A percentile compares a stretch with the other conserved stretches of the same genome.
These are phyloP conservation scores for Papilio xuthus DNA, from an alignment of 1,140 invertebrate species.

Conservation along the genomic window DNA sequence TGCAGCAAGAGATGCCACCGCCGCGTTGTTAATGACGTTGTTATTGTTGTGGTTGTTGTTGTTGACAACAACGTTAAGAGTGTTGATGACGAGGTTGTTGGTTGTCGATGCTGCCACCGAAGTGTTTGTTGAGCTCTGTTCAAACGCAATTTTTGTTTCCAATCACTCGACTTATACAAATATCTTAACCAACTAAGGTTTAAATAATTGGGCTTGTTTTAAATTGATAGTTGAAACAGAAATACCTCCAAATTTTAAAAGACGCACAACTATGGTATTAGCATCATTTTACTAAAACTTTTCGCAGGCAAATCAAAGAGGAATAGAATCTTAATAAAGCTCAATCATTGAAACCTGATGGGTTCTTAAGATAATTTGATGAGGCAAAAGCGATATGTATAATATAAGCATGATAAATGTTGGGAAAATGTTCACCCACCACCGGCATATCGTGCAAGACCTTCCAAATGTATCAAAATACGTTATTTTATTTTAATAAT, in stretches of 20 bases:
- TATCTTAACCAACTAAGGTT: neutral
- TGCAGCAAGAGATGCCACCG: slow-evolving; percentile 76
- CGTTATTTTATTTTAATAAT: neutral
- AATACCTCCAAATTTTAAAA: neutral
- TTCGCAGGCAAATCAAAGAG: too few relatives aligned
- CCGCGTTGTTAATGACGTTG: slow-evolving; percentile 80
- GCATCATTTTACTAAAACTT: neutral
- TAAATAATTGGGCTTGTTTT: slow-evolving; percentile 3
- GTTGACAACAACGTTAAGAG: slow-evolving; percentile 80
- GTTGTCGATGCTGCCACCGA: slow-evolving; percentile 79
- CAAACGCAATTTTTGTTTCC: slow-evolving; percentile 34
- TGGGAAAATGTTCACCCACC: neutral
- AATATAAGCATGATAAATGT: neutral
- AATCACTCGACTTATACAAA: neutral
- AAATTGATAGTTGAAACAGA: too few relatives aligned
- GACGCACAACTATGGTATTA: too few relatives aligned
- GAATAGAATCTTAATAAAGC: neutral
- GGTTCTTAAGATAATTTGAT: neutral
- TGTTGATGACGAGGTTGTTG: slow-evolving; percentile 81
- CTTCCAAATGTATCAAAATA: neutral
- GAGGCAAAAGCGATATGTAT: neutral
- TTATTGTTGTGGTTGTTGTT: slow-evolving; percentile 82
- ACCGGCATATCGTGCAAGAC: neutral
- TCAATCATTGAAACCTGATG: neutral
- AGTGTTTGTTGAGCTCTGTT: slow-evolving; percentile 73